Base-by-base conservation (phyloP, 2,113 vertebrate species). In the Cynoglossus semilaevis region DNA sequence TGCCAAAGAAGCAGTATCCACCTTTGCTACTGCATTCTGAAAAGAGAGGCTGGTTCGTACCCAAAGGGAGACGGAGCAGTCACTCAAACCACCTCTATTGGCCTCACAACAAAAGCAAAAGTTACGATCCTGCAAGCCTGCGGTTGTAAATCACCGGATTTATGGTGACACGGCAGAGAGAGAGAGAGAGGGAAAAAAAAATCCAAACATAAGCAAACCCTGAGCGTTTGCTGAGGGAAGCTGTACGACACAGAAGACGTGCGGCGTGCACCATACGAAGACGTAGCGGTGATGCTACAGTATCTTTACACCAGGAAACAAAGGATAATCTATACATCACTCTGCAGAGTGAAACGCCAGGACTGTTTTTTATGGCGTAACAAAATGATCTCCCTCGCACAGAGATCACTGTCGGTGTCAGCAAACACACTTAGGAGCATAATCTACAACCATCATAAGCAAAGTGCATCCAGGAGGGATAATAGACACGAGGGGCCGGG, bases 131-230 rank as follows among this genome's bases (percentile, higher is more conserved):
- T 70, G 67, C 12, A 61, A 82, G 80, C 80, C 69, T 35, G 63
- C 72, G 70, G 76, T 81, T 82, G 84, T 87, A 85, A 84, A 89
- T 89, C 76, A 87, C 82, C 69, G 86, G 84, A 87, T 88, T 88
- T 86, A 88, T 86, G 82, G 83, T 81, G 84, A 84, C 83, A 81
- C 66, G 15, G 45, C 61, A 61, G 61, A 80, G 67, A 51, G 74
- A 76, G 77, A 19, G 11, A n/a, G n/a, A n/a, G n/a, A n/a, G n/a
- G n/a, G n/a, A n/a, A 19, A 15, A 11, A 82, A 84, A 84, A 85
- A 74, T 81, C 81, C 71, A 80, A 84, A 81, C 82, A 87, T 80
- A 88, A 88, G 84, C 83, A 77, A 86, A 82, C 62, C 58, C 70
- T 70, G 78, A 84, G 79, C 45, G 58, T 68, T 63, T 64, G 75